Conservation (phyloP, 2,113 vertebrate species). For the Nyctibius bracteatus region DNA sequence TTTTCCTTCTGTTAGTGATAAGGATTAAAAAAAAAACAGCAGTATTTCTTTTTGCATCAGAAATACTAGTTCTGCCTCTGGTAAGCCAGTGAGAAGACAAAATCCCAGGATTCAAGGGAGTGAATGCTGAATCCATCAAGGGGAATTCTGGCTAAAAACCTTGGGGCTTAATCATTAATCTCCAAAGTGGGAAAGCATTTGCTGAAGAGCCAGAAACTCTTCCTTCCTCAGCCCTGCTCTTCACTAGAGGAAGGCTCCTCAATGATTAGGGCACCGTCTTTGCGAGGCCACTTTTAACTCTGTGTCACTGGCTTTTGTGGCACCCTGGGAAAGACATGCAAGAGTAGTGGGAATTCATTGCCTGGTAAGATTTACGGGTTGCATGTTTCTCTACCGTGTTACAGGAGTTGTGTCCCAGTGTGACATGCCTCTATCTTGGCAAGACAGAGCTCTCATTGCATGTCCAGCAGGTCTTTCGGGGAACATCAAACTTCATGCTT, state of each 20-base stretch:
- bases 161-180: not conserved
- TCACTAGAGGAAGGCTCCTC: not conserved
- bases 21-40: not conserved
- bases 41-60: not conserved
- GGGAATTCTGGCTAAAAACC: not conserved
- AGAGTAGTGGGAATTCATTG: not conserved
- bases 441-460: not conserved
- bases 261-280: not conserved
- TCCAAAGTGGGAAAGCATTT: not conserved
- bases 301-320: not conserved
- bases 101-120: not conserved
- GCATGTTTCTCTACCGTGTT: not conserved
- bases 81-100: not conserved
- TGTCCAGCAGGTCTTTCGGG: not conserved
- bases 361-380: not conserved
- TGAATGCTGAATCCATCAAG: not conserved
- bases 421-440: not conserved
- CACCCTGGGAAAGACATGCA: not conserved
- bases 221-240: not conserved
- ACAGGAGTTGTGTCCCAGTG: fast-evolving
- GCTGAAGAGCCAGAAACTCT: not conserved
- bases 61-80: not conserved
- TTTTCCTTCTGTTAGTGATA: not conserved
- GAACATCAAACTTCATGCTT: not conserved
- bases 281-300: not conserved